Evolutionary conservation across 2,888 invertebrate genomes (phyloP), one percentile per base, ranked within the genome.

Genomic region (Dermolepida albohirtum): DNA sequence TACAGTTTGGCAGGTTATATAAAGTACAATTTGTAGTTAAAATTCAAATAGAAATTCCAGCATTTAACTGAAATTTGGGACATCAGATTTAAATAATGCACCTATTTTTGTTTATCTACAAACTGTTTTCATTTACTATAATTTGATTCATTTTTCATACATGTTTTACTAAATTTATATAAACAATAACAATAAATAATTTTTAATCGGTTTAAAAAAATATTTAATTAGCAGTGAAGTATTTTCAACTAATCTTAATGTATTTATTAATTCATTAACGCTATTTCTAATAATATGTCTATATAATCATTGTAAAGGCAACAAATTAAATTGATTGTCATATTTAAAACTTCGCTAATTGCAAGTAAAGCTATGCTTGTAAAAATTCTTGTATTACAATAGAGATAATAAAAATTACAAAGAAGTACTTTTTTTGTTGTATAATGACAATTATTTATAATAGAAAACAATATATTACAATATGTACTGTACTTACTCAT

Each of bases 371-470:
- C 41, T 57, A 41, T 22, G 4, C 41, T 34, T 34, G 34, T 12
- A n/a, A 39, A 57, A 40, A 22, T 17, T 12, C 22, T 16, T 14
- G 39, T 5, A 17, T 12, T 54, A 39, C 17, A 50, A 17, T 27
- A 66, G 54, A 54, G 69, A 69, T 69, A 66, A 66, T 66, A 66
- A 69, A 69, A 69, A 54, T 68, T 69, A 65, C 62, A 50, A 29
- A 49, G 17, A 22, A 43, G 16, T 68, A 57, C 54, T 47, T 43
- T n/a, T 49, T 14, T 16, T 47, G 29, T 43, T 62, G 34, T 47
- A 47, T 34, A 62, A 47, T 47, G 47, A 62, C 34, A 59, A 62
- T 62, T 62, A 34, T 34, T 59, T 59, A 16, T 41, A 1, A 55
- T 49, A 49, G 40, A 57, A 66, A 66, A 66, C 40, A 67, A 63